A percentile compares a stretch with the other conserved stretches of the same genome.
Conservation (phyloP, 53 echinoderm and acorn worm species). For the Temnopleurus reevesii region DNA sequence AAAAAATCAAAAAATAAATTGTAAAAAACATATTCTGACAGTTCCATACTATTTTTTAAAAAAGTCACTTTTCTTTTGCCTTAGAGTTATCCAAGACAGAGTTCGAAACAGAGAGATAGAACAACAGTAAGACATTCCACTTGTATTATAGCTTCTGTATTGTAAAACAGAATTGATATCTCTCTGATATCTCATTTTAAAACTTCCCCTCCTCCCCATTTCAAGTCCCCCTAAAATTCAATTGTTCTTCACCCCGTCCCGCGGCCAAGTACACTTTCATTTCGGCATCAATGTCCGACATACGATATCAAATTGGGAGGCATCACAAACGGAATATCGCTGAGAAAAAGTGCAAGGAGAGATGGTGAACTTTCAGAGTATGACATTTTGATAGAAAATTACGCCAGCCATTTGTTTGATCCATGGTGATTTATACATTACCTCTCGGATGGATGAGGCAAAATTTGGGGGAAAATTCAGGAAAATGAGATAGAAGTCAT, state of each 20-base stretch:
- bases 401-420: not conserved
- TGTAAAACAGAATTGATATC: no score
- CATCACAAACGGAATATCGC: not conserved
- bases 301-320: slow-evolving; percentile 6
- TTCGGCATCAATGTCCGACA: not conserved
- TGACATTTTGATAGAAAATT: slow-evolving; percentile 44
- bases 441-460: not conserved
- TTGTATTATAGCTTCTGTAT: no score
- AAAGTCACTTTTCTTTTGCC: no score
- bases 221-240: not conserved
- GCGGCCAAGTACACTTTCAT: not conserved
- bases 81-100: no score
- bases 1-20: no score
- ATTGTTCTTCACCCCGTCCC: not conserved
- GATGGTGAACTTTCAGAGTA: not conserved
- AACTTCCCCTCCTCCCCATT: not conserved
- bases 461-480: not conserved
- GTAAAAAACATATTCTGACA: no score
- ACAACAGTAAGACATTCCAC: no score
- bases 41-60: no score
- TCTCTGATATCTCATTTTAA: not conserved
- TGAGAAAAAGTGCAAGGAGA: not conserved
- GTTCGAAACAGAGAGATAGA: no score
- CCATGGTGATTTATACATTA: slow-evolving; percentile 6
- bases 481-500: not conserved